A percentile compares a stretch with the other conserved stretches of the same genome.
Conservation (phyloP, 1,140 invertebrate genomes). For the Brachionus rubens region DNA sequence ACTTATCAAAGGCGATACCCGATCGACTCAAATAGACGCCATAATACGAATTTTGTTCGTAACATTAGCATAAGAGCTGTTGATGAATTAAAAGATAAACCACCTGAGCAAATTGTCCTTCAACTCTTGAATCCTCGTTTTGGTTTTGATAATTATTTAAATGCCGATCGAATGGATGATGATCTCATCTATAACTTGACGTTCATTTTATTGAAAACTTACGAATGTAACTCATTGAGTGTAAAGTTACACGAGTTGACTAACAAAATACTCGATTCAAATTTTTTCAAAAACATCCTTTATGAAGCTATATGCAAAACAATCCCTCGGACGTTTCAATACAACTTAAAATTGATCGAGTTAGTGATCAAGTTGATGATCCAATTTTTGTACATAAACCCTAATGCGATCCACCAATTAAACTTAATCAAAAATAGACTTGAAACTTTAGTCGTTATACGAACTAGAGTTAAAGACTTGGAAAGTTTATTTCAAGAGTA, state of each 20-base stretch:
- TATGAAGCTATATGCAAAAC: neutral
- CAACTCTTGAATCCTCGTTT: too few relatives aligned
- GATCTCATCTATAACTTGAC: too few relatives aligned
- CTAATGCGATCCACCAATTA: neutral
- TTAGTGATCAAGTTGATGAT: neutral
- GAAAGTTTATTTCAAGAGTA: neutral
- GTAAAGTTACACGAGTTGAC: too few relatives aligned
- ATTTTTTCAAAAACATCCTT: neutral
- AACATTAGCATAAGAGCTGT: neutral
- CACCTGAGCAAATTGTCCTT: conserved; percentile 6
- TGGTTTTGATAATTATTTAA: too few relatives aligned
- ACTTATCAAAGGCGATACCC: too few relatives aligned
- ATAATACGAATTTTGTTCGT: too few relatives aligned
- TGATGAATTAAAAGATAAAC: neutral
- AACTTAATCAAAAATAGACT: too few relatives aligned
- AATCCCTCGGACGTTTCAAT: neutral
- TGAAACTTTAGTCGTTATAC: too few relatives aligned
- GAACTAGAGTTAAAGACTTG: conserved; percentile 5
- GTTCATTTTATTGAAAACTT: too few relatives aligned
- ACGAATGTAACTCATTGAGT: too few relatives aligned
- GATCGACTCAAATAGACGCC: too few relatives aligned
- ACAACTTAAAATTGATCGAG: neutral
- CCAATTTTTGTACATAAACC: neutral
- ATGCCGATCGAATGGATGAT: too few relatives aligned
- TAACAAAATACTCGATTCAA: neutral